Conservation (phyloP, 2,113 vertebrate genomes). For the Neotoma lepida region DNA sequence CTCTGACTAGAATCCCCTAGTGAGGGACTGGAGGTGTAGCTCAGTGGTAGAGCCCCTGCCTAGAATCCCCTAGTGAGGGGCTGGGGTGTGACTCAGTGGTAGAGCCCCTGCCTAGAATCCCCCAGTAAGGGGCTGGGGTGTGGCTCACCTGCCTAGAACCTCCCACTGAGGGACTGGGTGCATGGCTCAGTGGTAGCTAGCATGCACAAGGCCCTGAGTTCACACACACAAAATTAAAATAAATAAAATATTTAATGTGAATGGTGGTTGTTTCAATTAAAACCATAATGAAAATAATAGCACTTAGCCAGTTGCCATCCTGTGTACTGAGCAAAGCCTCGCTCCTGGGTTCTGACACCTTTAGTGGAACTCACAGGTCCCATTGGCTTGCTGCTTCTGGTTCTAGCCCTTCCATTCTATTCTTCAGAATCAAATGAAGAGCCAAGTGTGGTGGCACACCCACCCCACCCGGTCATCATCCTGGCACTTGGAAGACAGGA, state of each 20-base stretch:
- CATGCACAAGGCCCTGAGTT: neutral
- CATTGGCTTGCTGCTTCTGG: neutral
- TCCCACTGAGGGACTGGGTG: neutral
- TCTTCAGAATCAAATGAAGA: conserved; percentile 18
- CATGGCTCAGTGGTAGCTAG: neutral
- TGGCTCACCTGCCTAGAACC: neutral
- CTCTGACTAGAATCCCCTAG: neutral
- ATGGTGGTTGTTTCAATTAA: neutral
- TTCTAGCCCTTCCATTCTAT: neutral
- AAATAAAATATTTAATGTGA: neutral
- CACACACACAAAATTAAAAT: neutral
- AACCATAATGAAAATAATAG: neutral
- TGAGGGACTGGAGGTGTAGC: neutral
- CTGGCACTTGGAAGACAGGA: neutral
- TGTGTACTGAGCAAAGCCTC: neutral
- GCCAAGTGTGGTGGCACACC: neutral
- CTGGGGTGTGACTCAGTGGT: neutral
- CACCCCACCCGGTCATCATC: no score
- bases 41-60: neutral
- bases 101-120: neutral
- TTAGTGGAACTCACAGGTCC: neutral
- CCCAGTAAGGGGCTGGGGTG: neutral
- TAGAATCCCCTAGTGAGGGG: neutral
- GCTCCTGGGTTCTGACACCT: neutral
- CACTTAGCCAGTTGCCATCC: neutral